Conservation (phyloP, 2,888 invertebrate genomes). For the Papilio protenor region DNA sequence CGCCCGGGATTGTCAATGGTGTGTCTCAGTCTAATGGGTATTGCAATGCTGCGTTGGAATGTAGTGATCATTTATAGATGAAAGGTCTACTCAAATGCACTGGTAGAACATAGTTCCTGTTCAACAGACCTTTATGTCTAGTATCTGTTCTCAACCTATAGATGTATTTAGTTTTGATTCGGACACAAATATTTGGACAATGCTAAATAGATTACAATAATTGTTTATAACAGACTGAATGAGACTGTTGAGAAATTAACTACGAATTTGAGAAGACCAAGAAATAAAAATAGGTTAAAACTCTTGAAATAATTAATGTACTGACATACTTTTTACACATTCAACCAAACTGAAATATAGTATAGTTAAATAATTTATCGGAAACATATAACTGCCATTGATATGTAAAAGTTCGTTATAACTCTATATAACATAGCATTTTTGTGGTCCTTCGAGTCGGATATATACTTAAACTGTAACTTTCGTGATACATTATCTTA, state of each 20-base stretch:
- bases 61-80: constrained; percentile 75
- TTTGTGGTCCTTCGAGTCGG: background rate
- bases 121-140: background rate
- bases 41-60: constrained; percentile 76
- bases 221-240: background rate
- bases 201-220: background rate
- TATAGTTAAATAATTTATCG: too few species aligned
- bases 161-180: background rate
- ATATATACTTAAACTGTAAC: background rate
- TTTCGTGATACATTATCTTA: too few species aligned
- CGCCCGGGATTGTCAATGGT: constrained; percentile 55
- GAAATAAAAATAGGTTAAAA: background rate
- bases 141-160: background rate
- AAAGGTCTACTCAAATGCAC: background rate
- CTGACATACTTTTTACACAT: background rate
- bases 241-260: background rate
- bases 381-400: background rate
- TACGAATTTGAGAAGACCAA: constrained; percentile 10
- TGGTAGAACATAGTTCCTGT: background rate
- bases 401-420: background rate
- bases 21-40: constrained; percentile 65
- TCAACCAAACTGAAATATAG: background rate
- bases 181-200: background rate
- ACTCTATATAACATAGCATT: background rate
- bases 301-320: background rate